A percentile compares a stretch with the other conserved stretches of the same genome.
phyloP scores from a whole-genome alignment of 1,140 invertebrate species.

The Meloidogyne hapla region DNA sequence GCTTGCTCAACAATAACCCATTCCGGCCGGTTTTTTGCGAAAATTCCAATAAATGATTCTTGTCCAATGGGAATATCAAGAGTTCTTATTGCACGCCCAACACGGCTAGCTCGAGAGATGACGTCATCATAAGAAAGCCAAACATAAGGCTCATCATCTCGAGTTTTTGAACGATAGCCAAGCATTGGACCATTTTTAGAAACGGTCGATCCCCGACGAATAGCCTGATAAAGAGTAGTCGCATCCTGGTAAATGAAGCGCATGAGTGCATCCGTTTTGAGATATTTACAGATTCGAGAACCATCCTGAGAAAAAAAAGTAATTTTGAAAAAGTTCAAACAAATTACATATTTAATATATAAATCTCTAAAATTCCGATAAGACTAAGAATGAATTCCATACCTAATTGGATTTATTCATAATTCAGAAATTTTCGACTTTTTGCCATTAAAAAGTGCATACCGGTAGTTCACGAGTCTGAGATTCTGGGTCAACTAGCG shows the following conservation, averaged over 20 bases:
- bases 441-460: slow-evolving; percentile 18
- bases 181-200: slow-evolving; percentile 64
- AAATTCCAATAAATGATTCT: slow-evolving; percentile 64
- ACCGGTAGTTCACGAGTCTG: slow-evolving; percentile 45
- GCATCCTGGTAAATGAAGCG: slow-evolving; percentile 78
- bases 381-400: not conserved
- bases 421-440: no score
- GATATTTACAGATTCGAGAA: slow-evolving; percentile 83
- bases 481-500: slow-evolving; percentile 42
- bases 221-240: slow-evolving; percentile 83
- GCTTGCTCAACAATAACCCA: slow-evolving; percentile 57
- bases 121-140: slow-evolving; percentile 92
- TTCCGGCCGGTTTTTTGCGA: slow-evolving; percentile 64
- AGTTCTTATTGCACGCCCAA: slow-evolving; percentile 41
- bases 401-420: no score
- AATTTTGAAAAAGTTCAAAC: slow-evolving; percentile 6
- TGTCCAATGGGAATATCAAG: slow-evolving; percentile 41
- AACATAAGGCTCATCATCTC: slow-evolving; percentile 76
- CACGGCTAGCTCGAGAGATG: slow-evolving; percentile 40
- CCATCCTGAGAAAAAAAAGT: slow-evolving; percentile 74
- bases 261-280: slow-evolving; percentile 84
- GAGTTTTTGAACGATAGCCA: slow-evolving; percentile 62
- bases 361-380: no score
- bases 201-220: slow-evolving; percentile 73
- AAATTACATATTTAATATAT: no score